phyloP scores from a whole-genome alignment of 2,888 invertebrate genomes.

The Cinara cedri region DNA sequence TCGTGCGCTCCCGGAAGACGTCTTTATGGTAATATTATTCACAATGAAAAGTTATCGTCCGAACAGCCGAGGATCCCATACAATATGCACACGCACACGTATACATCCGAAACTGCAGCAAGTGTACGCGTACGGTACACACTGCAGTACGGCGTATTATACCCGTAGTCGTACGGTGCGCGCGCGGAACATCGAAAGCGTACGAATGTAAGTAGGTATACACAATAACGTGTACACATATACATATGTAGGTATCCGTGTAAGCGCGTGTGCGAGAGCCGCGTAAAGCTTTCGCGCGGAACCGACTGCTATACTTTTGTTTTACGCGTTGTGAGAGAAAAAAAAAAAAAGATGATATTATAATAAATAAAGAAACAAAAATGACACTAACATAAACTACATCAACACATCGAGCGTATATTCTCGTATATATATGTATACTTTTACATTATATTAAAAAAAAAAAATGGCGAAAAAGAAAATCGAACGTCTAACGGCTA shows the following conservation, averaged over 20 bases:
- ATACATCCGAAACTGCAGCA: not conserved
- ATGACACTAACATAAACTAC: constrained; percentile 43
- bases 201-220: not conserved
- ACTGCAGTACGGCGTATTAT: no score
- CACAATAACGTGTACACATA: no score
- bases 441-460: no score
- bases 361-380: no score
- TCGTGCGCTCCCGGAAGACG: no score
- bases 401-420: not conserved
- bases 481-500: no score
- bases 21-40: constrained; percentile 51
- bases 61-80: constrained; percentile 16
- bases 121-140: not conserved
- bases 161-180: no score
- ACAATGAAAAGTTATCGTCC: constrained; percentile 49
- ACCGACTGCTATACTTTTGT: constrained; percentile 46
- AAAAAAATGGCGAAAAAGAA: no score
- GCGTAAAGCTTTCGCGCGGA: constrained; percentile 9
- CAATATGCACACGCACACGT: not conserved
- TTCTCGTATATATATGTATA: not conserved
- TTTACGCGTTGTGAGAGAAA: not conserved
- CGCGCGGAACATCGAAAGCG: constrained; percentile 11
- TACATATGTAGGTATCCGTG: no score
- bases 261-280: not conserved
- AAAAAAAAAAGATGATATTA: no score